Evolutionary conservation across 2,888 invertebrate genomes (phyloP).

Genomic region (Pegoplata infirma): DNA sequence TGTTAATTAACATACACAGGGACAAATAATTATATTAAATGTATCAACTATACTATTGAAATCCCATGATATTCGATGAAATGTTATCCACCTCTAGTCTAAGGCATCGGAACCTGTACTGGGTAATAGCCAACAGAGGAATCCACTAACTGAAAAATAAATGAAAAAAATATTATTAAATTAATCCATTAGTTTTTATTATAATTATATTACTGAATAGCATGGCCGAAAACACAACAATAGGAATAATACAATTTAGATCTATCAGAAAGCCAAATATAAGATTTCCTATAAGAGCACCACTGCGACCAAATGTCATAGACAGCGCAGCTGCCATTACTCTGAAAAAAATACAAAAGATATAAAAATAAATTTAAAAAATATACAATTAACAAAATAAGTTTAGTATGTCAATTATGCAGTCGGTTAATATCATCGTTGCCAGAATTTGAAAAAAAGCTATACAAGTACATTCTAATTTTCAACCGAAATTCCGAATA

Average conservation of each 20-base stretch:
- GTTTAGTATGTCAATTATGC: too few relatives aligned
- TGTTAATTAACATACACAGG: too few relatives aligned
- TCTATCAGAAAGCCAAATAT: slow-evolving; percentile 89
- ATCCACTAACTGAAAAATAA: slow-evolving; percentile 85
- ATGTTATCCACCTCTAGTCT: slow-evolving; percentile 69
- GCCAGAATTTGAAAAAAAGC: too few relatives aligned
- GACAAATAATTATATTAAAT: neutral
- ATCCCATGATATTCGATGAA: neutral
- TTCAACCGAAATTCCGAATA: too few relatives aligned
- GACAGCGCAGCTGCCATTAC: slow-evolving; percentile 88
- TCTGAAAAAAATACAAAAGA: slow-evolving; percentile 78
- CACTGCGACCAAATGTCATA: slow-evolving; percentile 79
- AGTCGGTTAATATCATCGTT: too few relatives aligned
- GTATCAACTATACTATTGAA: neutral
- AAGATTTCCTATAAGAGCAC: slow-evolving; percentile 86
- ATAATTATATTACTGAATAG: slow-evolving; percentile 82
- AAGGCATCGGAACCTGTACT: slow-evolving; percentile 86
- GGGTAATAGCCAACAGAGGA: slow-evolving; percentile 86
- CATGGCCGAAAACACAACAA: slow-evolving; percentile 78
- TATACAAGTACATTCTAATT: too few relatives aligned
- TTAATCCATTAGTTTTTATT: neutral
- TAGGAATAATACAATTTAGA: slow-evolving; percentile 85
- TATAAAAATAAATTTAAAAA: too few relatives aligned
- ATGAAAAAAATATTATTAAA: slow-evolving; percentile 69
- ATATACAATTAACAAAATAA: too few relatives aligned